Evolutionary conservation across 2,888 invertebrate species (phyloP).

Genomic region (Cheilosia vulpina): DNA sequence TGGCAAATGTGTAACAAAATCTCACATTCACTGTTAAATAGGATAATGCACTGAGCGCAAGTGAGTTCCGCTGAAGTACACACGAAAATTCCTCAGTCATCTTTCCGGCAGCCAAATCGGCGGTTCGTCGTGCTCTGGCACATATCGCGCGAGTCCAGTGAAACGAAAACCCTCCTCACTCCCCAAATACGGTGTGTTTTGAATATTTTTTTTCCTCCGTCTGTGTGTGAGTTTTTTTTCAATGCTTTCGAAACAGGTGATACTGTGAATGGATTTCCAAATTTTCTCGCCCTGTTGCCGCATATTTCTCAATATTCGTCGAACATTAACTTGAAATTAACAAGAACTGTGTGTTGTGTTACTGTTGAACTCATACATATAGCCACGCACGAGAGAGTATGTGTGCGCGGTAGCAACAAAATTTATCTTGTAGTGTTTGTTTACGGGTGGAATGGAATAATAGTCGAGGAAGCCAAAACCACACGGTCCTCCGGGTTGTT

Average conservation of each 20-base stretch:
- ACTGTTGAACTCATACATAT: conserved; percentile 2
- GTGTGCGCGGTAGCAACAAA: conserved; percentile 54
- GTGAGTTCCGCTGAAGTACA: conserved; percentile 66
- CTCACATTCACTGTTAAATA: conserved; percentile 50
- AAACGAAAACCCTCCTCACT: conserved; percentile 25
- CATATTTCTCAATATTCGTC: conserved; percentile 19
- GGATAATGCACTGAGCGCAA: conserved; percentile 74
- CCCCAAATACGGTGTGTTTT: conserved; percentile 29
- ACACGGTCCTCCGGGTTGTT: conserved; percentile 25
- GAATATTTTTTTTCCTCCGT: background rate
- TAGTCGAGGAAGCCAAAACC: conserved; percentile 24
- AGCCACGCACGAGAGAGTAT: background rate
- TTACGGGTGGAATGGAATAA: conserved; percentile 60
- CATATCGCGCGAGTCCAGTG: conserved; percentile 50
- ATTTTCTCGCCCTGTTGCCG: conserved; percentile 9
- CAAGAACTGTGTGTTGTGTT: conserved; percentile 50
- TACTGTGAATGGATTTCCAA: conserved; percentile 33
- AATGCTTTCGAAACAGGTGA: conserved; percentile 37
- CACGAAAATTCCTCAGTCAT: conserved; percentile 64
- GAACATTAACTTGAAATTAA: conserved; percentile 35
- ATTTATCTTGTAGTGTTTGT: conserved; percentile 69
- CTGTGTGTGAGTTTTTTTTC: conserved; percentile 7
- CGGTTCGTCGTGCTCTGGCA: conserved; percentile 62
- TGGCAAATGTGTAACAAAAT: conserved; percentile 39
- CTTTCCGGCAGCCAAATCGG: conserved; percentile 71